A percentile compares a stretch with the other conserved stretches of the same genome.
Conservation (phyloP, 2,797 vertebrate species). For the Myripristis jacobus region DNA sequence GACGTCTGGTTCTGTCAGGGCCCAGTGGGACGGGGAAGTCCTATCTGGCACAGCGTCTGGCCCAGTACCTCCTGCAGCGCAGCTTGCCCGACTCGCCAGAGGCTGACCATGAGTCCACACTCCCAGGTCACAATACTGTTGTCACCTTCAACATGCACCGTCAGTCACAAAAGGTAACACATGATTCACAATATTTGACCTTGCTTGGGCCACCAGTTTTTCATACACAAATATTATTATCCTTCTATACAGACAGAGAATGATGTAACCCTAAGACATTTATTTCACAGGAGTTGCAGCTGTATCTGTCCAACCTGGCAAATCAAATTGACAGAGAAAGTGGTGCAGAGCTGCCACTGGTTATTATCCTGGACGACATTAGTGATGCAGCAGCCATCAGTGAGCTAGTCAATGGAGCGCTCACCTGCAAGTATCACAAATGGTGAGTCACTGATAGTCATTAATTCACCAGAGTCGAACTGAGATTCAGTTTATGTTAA, state of each 20-base stretch:
- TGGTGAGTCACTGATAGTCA: slow-evolving; percentile 85
- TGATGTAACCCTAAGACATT: neutral
- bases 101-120: slow-evolving; percentile 65
- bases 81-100: slow-evolving; percentile 85
- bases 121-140: slow-evolving; percentile 63
- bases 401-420: slow-evolving; percentile 93
- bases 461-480: neutral
- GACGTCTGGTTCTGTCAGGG: slow-evolving; percentile 93
- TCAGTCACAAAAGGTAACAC: slow-evolving; percentile 91
- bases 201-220: neutral
- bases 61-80: slow-evolving; percentile 93
- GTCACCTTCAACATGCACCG: slow-evolving; percentile 97
- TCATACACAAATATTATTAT: neutral
- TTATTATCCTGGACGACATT: slow-evolving; percentile 95
- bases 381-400: slow-evolving; percentile 90
- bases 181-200: neutral
- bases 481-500: neutral
- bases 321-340: slow-evolving; percentile 95
- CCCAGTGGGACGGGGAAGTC: slow-evolving; percentile 97
- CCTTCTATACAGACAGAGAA: neutral
- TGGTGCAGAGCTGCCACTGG: slow-evolving; percentile 90
- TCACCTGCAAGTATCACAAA: slow-evolving; percentile 99
- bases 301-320: slow-evolving; percentile 94
- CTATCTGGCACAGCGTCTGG: slow-evolving; percentile 92
- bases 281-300: slow-evolving; percentile 90